Evolutionary conservation across 2,113 vertebrate genomes (phyloP), one percentile per base, ranked within the genome.

Genomic region (Nannobrachium achirus): DNA sequence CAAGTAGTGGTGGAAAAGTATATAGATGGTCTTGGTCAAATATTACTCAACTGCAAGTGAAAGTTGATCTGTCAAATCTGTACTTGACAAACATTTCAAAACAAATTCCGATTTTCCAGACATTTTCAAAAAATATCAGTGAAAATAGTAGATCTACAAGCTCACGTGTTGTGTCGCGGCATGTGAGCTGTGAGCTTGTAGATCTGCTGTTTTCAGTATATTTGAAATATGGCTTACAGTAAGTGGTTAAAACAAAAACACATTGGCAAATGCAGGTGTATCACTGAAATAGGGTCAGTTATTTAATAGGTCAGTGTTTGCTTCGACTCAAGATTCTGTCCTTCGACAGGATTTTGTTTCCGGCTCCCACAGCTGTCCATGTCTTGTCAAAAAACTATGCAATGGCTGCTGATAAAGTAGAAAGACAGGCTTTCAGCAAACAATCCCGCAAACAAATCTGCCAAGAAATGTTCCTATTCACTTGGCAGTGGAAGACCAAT

Each of bases 321-420:
- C 25, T 62, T 25, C 58, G 7, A 15, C 25, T 33, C 7, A 10
- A 11, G 15, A 1, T n/a, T 40, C 20, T 56, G 39, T 20, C 38
- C 41, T 76, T 66, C 15, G 20, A 15, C 44, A 15, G 15, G 66
- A 8, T 48, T 13, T 62, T 1, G 25, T 16, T 19, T 67, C 48
- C 50, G 25, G 25, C 79, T 51, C 62, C 1, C 71, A 53, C 85
- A 92, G 87, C 85, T 88, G 90, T 48, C 77, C 55, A 80, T 90
- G 89, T 91, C 86, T 73, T 63, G 63, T 18, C 46, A 51, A 76
- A 71, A 70, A 88, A 87, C 52, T 75, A 89, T 92, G 87, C 53
- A 69, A 18, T 70, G 69, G 69, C 74, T 79, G 4, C 58, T 67
- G 65, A 75, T 59, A 33, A 3, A 33, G 25, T 33, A 13, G 39